Percentiles rank a stretch among this genome's conserved stretches.
Conservation (phyloP, 2,797 vertebrate genomes). For the Melanotaenia trifasciata region DNA sequence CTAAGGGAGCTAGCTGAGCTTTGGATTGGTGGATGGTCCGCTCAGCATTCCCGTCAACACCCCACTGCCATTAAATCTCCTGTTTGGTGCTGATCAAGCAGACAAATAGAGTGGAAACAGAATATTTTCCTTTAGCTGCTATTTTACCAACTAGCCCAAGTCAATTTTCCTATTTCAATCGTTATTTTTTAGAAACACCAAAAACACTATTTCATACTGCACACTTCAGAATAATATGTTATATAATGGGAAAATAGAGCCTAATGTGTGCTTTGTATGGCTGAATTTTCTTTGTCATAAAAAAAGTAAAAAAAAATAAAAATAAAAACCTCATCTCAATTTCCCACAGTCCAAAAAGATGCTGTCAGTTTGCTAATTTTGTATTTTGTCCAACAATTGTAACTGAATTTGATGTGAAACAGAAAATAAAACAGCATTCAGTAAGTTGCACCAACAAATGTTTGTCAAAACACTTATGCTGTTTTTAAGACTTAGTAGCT, state of each 20-base stretch:
- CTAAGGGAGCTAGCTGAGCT: conserved; percentile 45
- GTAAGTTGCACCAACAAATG: not conserved
- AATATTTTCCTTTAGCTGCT: conserved; percentile 6
- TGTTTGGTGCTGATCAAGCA: conserved; percentile 10
- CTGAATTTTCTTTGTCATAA: too few species aligned
- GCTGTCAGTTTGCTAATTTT: not conserved
- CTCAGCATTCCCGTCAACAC: conserved; percentile 23
- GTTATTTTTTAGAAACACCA: conserved; percentile 9
- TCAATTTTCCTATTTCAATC: not conserved
- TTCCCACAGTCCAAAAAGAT: not conserved
- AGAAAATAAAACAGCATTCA: not conserved
- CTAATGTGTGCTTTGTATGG: not conserved
- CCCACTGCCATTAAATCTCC: conserved; percentile 32
- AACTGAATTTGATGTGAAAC: not conserved
- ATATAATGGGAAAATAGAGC: not conserved
- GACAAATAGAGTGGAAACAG: conserved; percentile 1
- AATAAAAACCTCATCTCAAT: too few species aligned
- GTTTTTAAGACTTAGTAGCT: not conserved
- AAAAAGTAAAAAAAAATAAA: too few species aligned
- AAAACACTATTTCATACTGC: not conserved
- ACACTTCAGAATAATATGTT: not conserved
- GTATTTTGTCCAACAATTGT: not conserved
- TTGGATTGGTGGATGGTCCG: conserved; percentile 52
- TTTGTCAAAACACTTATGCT: not conserved
- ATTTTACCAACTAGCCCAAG: not conserved